Evolutionary conservation across 2,888 invertebrate species (phyloP), one percentile per base, ranked within the genome.

Genomic region (Drosophila glabriapex): DNA sequence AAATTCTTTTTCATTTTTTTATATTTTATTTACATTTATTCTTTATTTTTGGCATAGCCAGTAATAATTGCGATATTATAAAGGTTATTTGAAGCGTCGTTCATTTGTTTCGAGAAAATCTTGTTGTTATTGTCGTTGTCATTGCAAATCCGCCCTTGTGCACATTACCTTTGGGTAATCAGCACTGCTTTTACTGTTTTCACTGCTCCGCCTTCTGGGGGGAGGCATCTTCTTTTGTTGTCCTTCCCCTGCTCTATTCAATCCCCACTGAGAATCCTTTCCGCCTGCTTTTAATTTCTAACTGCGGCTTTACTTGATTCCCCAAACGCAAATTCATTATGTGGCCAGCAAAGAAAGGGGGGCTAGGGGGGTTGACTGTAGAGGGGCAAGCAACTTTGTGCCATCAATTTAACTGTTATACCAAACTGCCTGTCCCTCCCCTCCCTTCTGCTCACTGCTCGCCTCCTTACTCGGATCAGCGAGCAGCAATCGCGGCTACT

Each of bases 121-220:
- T 49, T 63, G 12, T 52, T 60, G 62, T 59, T 73, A 25, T 65
- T 65, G 25, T 33, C 22, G 50, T 61, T 69, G 46, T 62, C 41
- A 49, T 43, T 28, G 19, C 14, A 19, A 46, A 29, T 16, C 25
- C 37, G 28, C 62, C 16, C 37, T 55, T 28, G 55, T 35, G 31
- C 65, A 53, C 61, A 62, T 76, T 83, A 74, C 91, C 87, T 82
- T 79, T 82, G 87, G 89, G 91, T 91, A 86, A 91, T 89, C 87
- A 89, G 70, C 82, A 66, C 76, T 73, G 72, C 74, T 74, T 82
- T 71, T 69, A 75, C 68, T 71, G 74, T 67, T 61, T 43, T 43
- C 53, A 22, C 43, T 28, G 28, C 14, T n/a, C 85, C 69, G 73
- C 65, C 58, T 28, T 19, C 28, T 28, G 37, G 55, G 71, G 85